Percentiles rank a stretch among this genome's conserved stretches.
Conservation (phyloP, 2,113 vertebrate species). For the Barbus barbus region DNA sequence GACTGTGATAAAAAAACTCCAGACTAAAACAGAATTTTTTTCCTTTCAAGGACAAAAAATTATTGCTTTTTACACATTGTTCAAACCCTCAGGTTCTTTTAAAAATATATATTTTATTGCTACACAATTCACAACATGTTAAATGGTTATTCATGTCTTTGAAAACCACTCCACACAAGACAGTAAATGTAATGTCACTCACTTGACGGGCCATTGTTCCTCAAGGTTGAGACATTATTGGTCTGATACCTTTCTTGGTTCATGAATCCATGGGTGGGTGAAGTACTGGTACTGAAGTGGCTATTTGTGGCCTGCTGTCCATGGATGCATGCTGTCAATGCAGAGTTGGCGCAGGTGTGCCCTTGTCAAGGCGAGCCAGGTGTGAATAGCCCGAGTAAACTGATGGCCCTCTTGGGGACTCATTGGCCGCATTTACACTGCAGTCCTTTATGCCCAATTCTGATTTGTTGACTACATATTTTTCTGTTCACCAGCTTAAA, state of each 20-base stretch:
- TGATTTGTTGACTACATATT: too few relatives aligned
- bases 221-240: slow-evolving; percentile 49
- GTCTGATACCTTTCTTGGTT: slow-evolving; percentile 64
- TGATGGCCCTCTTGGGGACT: slow-evolving; percentile 40
- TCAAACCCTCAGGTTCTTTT: too few relatives aligned
- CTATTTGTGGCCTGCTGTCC: slow-evolving; percentile 65
- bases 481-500: too few relatives aligned
- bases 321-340: slow-evolving; percentile 44
- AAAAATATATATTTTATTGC: not conserved
- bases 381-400: slow-evolving; percentile 45
- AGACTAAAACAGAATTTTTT: not conserved
- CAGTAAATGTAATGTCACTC: slow-evolving; percentile 45
- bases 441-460: too few relatives aligned
- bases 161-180: slow-evolving; percentile 13
- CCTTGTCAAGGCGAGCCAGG: slow-evolving; percentile 45
- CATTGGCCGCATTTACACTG: not conserved
- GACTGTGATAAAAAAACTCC: not conserved
- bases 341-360: slow-evolving; percentile 47
- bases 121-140: not conserved
- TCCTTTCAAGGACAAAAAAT: not conserved
- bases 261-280: slow-evolving; percentile 55
- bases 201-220: slow-evolving; percentile 52
- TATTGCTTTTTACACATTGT: not conserved
- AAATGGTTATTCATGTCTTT: not conserved
- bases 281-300: slow-evolving; percentile 51